phyloP scores from a whole-genome alignment of 2,113 vertebrate species.

The Nothoprocta pentlandii region DNA sequence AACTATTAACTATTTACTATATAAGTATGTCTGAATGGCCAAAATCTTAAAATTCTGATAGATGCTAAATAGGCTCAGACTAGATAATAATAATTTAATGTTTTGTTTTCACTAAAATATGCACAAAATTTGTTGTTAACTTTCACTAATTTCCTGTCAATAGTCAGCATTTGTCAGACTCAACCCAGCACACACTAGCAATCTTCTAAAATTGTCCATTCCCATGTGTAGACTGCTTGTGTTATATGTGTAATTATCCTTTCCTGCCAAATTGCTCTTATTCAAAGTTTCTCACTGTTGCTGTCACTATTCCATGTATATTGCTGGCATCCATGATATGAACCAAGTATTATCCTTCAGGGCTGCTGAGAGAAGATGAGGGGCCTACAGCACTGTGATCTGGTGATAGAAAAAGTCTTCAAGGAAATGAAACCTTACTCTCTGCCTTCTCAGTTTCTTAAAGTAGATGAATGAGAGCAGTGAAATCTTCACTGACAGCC shows the following conservation, averaged over 20 bases:
- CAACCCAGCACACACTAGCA: neutral
- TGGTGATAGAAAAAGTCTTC: neutral
- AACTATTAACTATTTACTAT: neutral
- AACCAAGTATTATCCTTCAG: neutral
- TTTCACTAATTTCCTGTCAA: neutral
- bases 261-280: neutral
- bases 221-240: rapidly evolving
- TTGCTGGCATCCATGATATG: neutral
- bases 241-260: neutral
- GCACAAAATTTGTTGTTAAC: neutral
- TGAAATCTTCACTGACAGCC: neutral
- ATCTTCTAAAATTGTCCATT: neutral
- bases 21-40: neutral
- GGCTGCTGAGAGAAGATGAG: neutral
- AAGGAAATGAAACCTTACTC: neutral
- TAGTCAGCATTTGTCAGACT: neutral
- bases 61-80: neutral
- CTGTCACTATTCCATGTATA: neutral
- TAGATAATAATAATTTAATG: neutral
- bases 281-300: neutral
- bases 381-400: neutral
- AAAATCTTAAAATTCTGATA: neutral
- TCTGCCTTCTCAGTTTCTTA: neutral
- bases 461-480: neutral
- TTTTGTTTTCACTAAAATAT: neutral